Percentiles rank a stretch among this genome's conserved stretches.
These are phyloP conservation scores for Volucella bombylans DNA, from an alignment of 2,888 invertebrate genomes.

Conservation along the genomic window DNA sequence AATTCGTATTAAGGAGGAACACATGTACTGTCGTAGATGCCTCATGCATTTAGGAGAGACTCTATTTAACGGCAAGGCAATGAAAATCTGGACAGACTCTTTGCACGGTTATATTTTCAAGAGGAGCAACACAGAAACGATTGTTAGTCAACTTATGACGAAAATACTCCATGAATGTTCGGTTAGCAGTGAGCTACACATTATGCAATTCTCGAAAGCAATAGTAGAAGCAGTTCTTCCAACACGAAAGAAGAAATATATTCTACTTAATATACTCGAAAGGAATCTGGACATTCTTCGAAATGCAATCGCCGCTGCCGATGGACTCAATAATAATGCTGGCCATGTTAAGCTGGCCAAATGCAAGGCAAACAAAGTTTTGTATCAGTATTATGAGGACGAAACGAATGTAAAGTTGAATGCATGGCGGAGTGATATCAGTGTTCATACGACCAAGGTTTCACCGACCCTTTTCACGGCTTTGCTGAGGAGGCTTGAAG, in stretches of 20 bases:
- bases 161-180: conserved; percentile 73
- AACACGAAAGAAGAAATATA: conserved; percentile 76
- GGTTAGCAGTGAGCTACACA: conserved; percentile 57
- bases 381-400: conserved; percentile 74
- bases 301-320: conserved; percentile 52
- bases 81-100: conserved; percentile 79
- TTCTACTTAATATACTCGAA: conserved; percentile 80
- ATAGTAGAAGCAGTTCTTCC: conserved; percentile 75
- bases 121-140: conserved; percentile 21
- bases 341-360: conserved; percentile 65
- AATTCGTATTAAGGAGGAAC: conserved; percentile 71
- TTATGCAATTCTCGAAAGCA: conserved; percentile 77
- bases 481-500: conserved; percentile 76
- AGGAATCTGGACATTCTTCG: conserved; percentile 78
- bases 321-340: conserved; percentile 71
- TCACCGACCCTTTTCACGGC: conserved; percentile 78
- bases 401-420: conserved; percentile 61
- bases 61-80: conserved; percentile 76
- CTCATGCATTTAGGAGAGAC: conserved; percentile 77
- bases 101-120: conserved; percentile 66
- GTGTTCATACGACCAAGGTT: conserved; percentile 76
- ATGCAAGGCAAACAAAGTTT: conserved; percentile 74
- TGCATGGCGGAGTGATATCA: conserved; percentile 76
- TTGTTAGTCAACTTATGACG: conserved; percentile 76
- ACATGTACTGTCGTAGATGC: conserved; percentile 78